A percentile compares a stretch with the other conserved stretches of the same genome.
phyloP scores from a whole-genome alignment of 2,888 invertebrate genomes.

The Priocnemis perturbator region DNA sequence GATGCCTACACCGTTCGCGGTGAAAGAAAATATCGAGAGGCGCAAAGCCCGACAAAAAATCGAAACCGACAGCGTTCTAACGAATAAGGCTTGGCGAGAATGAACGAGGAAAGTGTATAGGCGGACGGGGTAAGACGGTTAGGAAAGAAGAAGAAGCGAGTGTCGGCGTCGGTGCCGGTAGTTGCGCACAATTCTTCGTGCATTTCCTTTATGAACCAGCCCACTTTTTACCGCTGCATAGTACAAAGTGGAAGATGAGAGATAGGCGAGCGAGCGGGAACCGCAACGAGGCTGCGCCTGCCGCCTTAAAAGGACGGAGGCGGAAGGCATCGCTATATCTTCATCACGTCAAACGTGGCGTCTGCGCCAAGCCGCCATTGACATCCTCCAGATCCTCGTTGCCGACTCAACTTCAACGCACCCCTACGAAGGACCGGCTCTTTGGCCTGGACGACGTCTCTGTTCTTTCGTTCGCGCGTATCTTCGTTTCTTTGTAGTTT shows the following conservation, averaged over 20 bases:
- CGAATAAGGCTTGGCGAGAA: background rate
- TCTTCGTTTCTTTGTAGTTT: too few relatives aligned
- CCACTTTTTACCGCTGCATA: conserved; percentile 37
- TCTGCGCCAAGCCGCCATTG: background rate
- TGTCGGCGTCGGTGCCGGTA: conserved; percentile 17
- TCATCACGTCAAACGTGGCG: conserved; percentile 51
- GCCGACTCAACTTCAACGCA: background rate
- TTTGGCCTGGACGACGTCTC: too few relatives aligned
- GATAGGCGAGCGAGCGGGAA: conserved; percentile 40
- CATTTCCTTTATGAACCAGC: conserved; percentile 24
- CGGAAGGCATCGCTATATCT: conserved; percentile 50
- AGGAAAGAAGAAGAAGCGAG: conserved; percentile 2
- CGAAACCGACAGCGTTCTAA: background rate
- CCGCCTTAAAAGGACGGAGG: conserved; percentile 8
- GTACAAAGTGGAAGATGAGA: conserved; percentile 57
- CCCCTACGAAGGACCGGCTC: background rate
- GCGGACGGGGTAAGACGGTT: background rate
- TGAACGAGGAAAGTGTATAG: background rate
- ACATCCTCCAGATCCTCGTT: background rate
- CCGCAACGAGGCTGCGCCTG: conserved; percentile 8
- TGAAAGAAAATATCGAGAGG: background rate
- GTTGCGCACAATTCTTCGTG: conserved; percentile 28
- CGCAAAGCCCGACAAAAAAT: background rate
- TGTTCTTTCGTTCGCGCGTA: too few relatives aligned
- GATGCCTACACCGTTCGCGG: too few relatives aligned